These are phyloP conservation scores for Oophaga sylvatica DNA, from an alignment of 2,797 vertebrate genomes.

Conservation along the genomic window DNA sequence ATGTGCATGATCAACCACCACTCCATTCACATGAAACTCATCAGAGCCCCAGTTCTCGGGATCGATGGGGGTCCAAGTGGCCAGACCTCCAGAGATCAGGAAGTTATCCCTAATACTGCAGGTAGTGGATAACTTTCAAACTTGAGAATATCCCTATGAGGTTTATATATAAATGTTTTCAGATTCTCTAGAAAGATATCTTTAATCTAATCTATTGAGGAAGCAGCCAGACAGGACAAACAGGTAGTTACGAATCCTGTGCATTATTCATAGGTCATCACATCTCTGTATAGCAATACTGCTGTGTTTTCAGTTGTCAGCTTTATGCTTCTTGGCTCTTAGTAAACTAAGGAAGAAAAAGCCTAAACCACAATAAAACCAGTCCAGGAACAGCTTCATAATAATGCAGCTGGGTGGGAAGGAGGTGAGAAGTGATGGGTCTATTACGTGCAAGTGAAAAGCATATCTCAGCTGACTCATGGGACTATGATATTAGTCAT, in stretches of 20 bases:
- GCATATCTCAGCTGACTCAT: slow-evolving; percentile 20
- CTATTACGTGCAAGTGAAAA: not conserved
- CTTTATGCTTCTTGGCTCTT: too few species aligned
- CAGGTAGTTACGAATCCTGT: not conserved
- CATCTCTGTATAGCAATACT: not conserved
- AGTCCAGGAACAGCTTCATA: not conserved
- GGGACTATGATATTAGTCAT: slow-evolving; percentile 24
- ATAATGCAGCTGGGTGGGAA: not conserved
- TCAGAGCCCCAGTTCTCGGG: too few species aligned
- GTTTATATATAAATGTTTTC: too few species aligned
- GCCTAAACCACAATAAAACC: too few species aligned
- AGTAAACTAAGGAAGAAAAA: not conserved
- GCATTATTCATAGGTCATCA: not conserved
- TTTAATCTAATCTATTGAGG: not conserved
- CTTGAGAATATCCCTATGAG: too few species aligned
- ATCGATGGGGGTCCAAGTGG: too few species aligned
- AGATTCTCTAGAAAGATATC: not conserved
- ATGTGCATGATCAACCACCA: too few species aligned
- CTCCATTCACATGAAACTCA: too few species aligned
- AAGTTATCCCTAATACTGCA: too few species aligned
- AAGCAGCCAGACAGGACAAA: not conserved
- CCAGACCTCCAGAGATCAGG: too few species aligned
- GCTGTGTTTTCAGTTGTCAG: slow-evolving; percentile 3
- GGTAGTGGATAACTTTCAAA: too few species aligned
- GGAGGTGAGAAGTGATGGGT: not conserved